Evolutionary conservation across 1,140 invertebrate genomes (phyloP).

Genomic region (Liolophura sinensis): DNA sequence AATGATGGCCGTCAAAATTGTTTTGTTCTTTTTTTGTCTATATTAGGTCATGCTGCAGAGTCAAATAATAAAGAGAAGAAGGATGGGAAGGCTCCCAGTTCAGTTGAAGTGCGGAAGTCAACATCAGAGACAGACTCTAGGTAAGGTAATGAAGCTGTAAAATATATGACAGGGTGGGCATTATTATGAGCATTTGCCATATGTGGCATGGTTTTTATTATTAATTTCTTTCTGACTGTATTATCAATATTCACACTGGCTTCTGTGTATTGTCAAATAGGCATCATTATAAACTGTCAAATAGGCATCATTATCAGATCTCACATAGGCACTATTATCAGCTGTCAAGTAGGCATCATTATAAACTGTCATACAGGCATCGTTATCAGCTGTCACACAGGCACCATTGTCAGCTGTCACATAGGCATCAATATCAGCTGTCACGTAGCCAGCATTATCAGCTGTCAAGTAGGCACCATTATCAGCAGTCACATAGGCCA

Average conservation of each 20-base stretch:
- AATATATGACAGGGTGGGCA: conserved; percentile 6
- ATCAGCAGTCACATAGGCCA: too few species aligned
- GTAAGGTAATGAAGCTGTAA: conserved; percentile 20
- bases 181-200: conserved; percentile 1
- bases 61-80: conserved; percentile 18
- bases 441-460: not conserved
- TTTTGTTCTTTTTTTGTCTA: not conserved
- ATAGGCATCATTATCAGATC: conserved; percentile 6
- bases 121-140: conserved; percentile 9
- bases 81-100: conserved; percentile 11
- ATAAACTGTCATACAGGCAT: too few species aligned
- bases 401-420: conserved; percentile 5
- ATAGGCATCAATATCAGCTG: conserved; percentile 6
- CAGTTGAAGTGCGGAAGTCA: conserved; percentile 6
- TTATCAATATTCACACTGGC: conserved; percentile 13
- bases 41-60: conserved; percentile 12
- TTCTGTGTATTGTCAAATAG: conserved; percentile 10
- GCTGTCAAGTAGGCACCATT: too few species aligned
- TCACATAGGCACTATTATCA: not conserved
- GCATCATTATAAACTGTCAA: conserved; percentile 8
- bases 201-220: not conserved
- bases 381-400: not conserved
- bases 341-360: too few species aligned
- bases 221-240: conserved; percentile 9
- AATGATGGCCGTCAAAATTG: not conserved